Percentiles rank a stretch among this genome's conserved stretches.
These are phyloP conservation scores for Glossosoma conforme DNA, from an alignment of 1,140 invertebrate species.

Conservation along the genomic window DNA sequence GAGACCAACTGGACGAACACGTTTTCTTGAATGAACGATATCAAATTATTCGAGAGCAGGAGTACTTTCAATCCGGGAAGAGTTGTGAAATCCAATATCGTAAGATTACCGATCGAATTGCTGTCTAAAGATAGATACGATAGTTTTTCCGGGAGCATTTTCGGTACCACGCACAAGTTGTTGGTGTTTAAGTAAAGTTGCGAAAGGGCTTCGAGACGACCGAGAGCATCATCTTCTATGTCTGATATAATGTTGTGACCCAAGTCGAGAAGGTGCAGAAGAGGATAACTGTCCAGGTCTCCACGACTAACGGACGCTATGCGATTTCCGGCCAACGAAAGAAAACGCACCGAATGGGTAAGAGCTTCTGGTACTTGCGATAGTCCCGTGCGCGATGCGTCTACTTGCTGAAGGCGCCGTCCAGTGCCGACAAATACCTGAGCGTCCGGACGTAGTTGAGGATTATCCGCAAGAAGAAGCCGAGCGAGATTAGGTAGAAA, in stretches of 20 bases:
- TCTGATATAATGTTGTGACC: slow-evolving; percentile 69
- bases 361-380: slow-evolving; percentile 75
- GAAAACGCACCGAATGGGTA: slow-evolving; percentile 75
- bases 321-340: slow-evolving; percentile 72
- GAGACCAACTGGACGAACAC: slow-evolving; percentile 60
- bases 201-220: slow-evolving; percentile 71
- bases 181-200: slow-evolving; percentile 78
- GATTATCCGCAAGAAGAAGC: slow-evolving; percentile 69
- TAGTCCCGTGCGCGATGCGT: slow-evolving; percentile 75
- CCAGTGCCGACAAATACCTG: slow-evolving; percentile 64
- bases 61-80: slow-evolving; percentile 67
- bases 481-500: slow-evolving; percentile 70
- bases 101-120: slow-evolving; percentile 61
- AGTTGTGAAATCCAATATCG: slow-evolving; percentile 61
- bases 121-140: slow-evolving; percentile 47
- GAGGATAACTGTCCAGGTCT: slow-evolving; percentile 85
- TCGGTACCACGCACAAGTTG: slow-evolving; percentile 59
- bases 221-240: slow-evolving; percentile 83
- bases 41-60: slow-evolving; percentile 62
- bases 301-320: slow-evolving; percentile 69
- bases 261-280: slow-evolving; percentile 75
- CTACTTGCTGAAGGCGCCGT: slow-evolving; percentile 68
- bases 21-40: slow-evolving; percentile 59
- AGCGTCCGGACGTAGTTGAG: slow-evolving; percentile 55
- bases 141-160: slow-evolving; percentile 45